These are phyloP conservation scores for Lysandra bellargus DNA, from an alignment of 2,888 invertebrate species.

Conservation along the genomic window DNA sequence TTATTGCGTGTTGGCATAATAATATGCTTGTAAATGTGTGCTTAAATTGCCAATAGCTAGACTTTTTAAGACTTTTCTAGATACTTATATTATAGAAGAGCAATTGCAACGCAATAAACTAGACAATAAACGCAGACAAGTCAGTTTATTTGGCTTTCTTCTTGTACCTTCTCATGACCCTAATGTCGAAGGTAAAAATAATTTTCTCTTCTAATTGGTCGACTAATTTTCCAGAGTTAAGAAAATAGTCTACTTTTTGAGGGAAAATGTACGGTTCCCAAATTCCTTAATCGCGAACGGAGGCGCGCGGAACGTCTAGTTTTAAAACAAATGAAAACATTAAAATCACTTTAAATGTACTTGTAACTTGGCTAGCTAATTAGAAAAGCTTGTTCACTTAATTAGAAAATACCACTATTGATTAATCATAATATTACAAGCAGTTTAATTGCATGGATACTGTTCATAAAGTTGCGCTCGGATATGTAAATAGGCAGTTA, in stretches of 20 bases:
- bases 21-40: too few species aligned
- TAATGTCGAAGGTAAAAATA: background rate
- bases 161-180: background rate
- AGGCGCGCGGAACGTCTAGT: background rate
- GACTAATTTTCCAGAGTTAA: too few species aligned
- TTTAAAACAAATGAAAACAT: background rate
- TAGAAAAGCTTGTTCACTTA: background rate
- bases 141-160: background rate
- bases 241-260: too few species aligned
- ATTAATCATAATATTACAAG: conserved; percentile 23
- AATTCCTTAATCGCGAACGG: background rate
- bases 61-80: too few species aligned
- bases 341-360: background rate
- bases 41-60: too few species aligned
- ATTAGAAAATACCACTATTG: background rate
- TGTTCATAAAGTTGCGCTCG: conserved; percentile 13
- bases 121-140: too few species aligned
- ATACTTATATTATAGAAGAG: too few species aligned
- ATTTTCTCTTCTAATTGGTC: too few species aligned
- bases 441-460: conserved; percentile 9
- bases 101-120: too few species aligned
- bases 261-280: too few species aligned
- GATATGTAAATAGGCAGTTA: conserved; percentile 23
- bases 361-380: background rate
- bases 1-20: too few species aligned